Percentiles rank a stretch among this genome's conserved stretches.
These are phyloP conservation scores for Chloroclystis v-ata DNA, from an alignment of 2,888 invertebrate species.

Conservation along the genomic window DNA sequence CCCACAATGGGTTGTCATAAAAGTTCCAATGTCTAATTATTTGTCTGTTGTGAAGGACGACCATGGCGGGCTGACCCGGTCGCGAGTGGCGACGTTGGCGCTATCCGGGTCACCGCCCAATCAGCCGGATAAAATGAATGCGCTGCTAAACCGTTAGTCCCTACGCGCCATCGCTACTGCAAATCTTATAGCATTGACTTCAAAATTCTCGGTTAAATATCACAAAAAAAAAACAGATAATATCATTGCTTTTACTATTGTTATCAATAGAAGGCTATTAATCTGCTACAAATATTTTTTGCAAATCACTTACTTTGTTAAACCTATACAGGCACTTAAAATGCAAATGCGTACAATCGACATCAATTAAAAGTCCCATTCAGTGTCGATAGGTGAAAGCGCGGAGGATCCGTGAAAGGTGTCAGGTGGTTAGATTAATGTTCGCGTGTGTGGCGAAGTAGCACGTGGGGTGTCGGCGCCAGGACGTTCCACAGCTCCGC, in stretches of 20 bases:
- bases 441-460: conserved; percentile 56
- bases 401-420: conserved; percentile 43
- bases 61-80: conserved; percentile 65
- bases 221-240: not conserved
- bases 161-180: conserved; percentile 15
- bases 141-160: conserved; percentile 35
- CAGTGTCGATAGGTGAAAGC: conserved; percentile 38
- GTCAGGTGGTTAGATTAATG: conserved; percentile 64
- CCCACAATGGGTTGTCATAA: conserved; percentile 13
- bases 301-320: conserved; percentile 12
- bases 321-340: conserved; percentile 11
- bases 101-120: conserved; percentile 70
- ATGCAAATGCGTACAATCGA: conserved; percentile 31
- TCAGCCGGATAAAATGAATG: conserved; percentile 26
- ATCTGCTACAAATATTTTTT: not conserved
- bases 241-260: not conserved
- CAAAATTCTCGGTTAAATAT: not conserved
- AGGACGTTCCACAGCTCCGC: conserved; percentile 33
- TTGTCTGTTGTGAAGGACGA: conserved; percentile 51
- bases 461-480: conserved; percentile 54
- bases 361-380: conserved; percentile 36
- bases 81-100: conserved; percentile 70
- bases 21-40: conserved; percentile 32
- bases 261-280: no score
- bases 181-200: conserved; percentile 6